These are phyloP conservation scores for Mimumesa dahlbomi DNA, from an alignment of 2,888 invertebrate genomes.

Conservation along the genomic window DNA sequence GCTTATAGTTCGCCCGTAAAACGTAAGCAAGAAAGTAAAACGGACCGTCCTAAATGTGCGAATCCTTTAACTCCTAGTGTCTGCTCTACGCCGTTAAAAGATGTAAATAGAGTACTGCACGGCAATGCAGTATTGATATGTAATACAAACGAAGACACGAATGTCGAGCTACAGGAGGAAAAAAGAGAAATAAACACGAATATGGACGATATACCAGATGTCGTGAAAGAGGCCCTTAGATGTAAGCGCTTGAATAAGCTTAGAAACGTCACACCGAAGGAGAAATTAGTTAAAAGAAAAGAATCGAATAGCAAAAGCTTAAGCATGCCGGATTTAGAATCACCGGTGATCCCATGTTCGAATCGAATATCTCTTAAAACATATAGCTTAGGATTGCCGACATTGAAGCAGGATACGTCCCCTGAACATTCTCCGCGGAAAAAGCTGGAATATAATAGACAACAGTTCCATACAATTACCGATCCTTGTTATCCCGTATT, in stretches of 20 bases:
- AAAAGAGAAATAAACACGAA: slow-evolving; percentile 54
- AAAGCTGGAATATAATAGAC: slow-evolving; percentile 75
- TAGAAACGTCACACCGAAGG: slow-evolving; percentile 65
- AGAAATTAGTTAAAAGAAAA: slow-evolving; percentile 60
- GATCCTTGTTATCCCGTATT: slow-evolving; percentile 91
- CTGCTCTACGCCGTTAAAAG: slow-evolving; percentile 90
- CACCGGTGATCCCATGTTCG: slow-evolving; percentile 83
- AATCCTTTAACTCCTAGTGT: slow-evolving; percentile 85
- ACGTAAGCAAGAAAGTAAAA: slow-evolving; percentile 67
- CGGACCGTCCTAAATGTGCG: slow-evolving; percentile 57
- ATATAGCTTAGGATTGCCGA: slow-evolving; percentile 80
- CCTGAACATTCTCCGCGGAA: slow-evolving; percentile 74
- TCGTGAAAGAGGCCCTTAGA: slow-evolving; percentile 79
- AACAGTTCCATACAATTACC: slow-evolving; percentile 86
- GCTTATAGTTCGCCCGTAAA: slow-evolving; percentile 66
- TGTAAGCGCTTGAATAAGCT: slow-evolving; percentile 78
- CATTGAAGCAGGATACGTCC: slow-evolving; percentile 69
- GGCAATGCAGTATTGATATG: slow-evolving; percentile 89
- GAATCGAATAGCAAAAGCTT: slow-evolving; percentile 76
- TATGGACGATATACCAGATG: slow-evolving; percentile 78
- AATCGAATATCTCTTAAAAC: slow-evolving; percentile 83
- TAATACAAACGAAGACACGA: slow-evolving; percentile 79
- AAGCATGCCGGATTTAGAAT: slow-evolving; percentile 85
- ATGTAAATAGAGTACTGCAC: slow-evolving; percentile 86
- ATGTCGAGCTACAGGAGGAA: slow-evolving; percentile 33